These are phyloP conservation scores for Platorchestia sp. DNA, from an alignment of 1,140 invertebrate genomes.

Conservation along the genomic window DNA sequence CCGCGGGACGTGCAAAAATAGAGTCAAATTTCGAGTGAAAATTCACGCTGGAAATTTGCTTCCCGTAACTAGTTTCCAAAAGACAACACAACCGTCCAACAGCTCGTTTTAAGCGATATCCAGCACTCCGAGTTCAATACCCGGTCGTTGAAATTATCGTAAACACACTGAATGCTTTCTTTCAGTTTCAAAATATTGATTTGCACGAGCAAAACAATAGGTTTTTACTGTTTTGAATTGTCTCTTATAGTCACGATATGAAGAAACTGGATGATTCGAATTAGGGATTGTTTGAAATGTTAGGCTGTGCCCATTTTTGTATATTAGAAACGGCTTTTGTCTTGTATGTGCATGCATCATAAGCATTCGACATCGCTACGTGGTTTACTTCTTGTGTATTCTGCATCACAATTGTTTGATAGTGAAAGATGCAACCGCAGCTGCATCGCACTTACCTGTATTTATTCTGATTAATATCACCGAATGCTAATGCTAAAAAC, in stretches of 20 bases:
- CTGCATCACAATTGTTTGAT: background rate
- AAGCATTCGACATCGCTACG: background rate
- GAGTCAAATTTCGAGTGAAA: background rate
- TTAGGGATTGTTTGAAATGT: background rate
- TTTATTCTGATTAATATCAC: background rate
- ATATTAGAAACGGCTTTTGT: background rate
- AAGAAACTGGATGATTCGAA: background rate
- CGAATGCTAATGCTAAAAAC: no score
- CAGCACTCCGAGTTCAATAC: no score
- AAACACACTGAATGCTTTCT: no score
- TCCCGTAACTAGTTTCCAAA: background rate
- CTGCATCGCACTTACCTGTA: background rate
- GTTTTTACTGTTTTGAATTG: background rate
- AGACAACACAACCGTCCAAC: background rate
- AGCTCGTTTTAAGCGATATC: background rate
- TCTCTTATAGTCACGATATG: background rate
- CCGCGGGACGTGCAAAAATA: no score
- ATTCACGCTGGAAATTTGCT: background rate
- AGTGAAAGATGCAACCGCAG: background rate
- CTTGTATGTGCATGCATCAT: background rate
- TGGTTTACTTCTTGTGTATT: background rate
- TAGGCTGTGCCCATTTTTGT: background rate
- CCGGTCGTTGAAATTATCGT: no score
- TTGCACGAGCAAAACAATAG: background rate
- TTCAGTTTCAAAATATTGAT: background rate